A percentile compares a stretch with the other conserved stretches of the same genome.
Conservation (phyloP, 2,797 vertebrate genomes). For the Schizothorax lantsangensis region DNA sequence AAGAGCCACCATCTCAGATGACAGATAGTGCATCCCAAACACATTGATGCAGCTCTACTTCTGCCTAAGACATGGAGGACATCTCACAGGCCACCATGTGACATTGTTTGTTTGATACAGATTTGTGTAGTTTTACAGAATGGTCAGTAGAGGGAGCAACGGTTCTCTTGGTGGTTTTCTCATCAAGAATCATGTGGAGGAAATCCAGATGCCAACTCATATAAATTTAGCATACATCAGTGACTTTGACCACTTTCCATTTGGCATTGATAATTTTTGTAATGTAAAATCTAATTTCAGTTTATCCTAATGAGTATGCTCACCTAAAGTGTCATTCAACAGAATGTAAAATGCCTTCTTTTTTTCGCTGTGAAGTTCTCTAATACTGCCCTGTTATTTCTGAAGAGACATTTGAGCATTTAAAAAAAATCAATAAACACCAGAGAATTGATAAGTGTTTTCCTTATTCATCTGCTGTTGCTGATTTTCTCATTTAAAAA, state of each 20-base stretch:
- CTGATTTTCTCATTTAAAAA: slow-evolving; percentile 2
- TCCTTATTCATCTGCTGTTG: neutral
- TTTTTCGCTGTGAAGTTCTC: slow-evolving; percentile 49
- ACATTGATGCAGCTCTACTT: slow-evolving; percentile 26
- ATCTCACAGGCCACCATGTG: slow-evolving; percentile 16
- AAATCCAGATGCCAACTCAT: slow-evolving; percentile 17
- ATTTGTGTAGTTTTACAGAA: slow-evolving; percentile 47
- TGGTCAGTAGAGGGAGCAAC: slow-evolving; percentile 42
- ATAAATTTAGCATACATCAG: slow-evolving; percentile 10
- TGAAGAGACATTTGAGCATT: slow-evolving; percentile 49
- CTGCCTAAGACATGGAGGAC: slow-evolving; percentile 26
- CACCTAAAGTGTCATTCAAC: slow-evolving; percentile 53
- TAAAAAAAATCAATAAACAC: slow-evolving; percentile 37
- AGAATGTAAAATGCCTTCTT: slow-evolving; percentile 64
- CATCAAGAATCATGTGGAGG: neutral
- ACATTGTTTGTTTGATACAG: slow-evolving; percentile 28
- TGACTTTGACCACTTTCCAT: slow-evolving; percentile 26
- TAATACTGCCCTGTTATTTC: slow-evolving; percentile 34
- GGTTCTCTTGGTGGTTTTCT: slow-evolving; percentile 13
- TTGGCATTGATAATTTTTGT: slow-evolving; percentile 43
- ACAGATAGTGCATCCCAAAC: slow-evolving; percentile 39
- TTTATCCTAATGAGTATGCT: slow-evolving; percentile 43
- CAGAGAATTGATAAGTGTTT: slow-evolving; percentile 18
- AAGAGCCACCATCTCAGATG: slow-evolving; percentile 39
- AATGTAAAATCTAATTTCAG: slow-evolving; percentile 30